Conservation (phyloP, 1,140 invertebrate genomes). For the Plutomurus gul region DNA sequence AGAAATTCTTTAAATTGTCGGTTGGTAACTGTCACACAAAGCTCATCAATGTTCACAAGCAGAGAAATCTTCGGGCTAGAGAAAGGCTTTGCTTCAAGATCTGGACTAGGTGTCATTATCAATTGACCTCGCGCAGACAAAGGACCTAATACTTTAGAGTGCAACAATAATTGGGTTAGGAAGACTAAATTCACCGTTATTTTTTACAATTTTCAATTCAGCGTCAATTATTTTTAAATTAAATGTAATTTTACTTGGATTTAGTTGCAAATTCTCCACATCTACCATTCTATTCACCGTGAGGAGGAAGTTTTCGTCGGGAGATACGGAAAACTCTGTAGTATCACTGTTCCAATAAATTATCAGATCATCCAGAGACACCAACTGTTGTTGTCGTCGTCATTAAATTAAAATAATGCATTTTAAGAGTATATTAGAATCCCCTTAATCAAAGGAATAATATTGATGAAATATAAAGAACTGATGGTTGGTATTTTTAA, state of each 20-base stretch:
- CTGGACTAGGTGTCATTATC: neutral
- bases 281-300: neutral
- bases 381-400: too few species aligned
- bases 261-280: neutral
- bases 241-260: too few species aligned
- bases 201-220: neutral
- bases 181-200: neutral
- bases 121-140: neutral
- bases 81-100: neutral
- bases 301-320: neutral
- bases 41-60: neutral
- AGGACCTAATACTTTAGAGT: neutral
- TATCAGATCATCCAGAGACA: neutral
- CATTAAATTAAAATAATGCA: neutral
- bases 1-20: neutral
- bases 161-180: neutral
- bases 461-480: too few species aligned
- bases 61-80: neutral
- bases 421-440: neutral
- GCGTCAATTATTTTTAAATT: neutral
- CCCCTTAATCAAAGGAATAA: too few species aligned
- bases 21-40: neutral
- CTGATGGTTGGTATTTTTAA: neutral
- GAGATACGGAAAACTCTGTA: neutral
- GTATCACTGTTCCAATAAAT: neutral